Evolutionary conservation across 2,113 vertebrate genomes (phyloP).

Genomic region (Perognathus longimembris): DNA sequence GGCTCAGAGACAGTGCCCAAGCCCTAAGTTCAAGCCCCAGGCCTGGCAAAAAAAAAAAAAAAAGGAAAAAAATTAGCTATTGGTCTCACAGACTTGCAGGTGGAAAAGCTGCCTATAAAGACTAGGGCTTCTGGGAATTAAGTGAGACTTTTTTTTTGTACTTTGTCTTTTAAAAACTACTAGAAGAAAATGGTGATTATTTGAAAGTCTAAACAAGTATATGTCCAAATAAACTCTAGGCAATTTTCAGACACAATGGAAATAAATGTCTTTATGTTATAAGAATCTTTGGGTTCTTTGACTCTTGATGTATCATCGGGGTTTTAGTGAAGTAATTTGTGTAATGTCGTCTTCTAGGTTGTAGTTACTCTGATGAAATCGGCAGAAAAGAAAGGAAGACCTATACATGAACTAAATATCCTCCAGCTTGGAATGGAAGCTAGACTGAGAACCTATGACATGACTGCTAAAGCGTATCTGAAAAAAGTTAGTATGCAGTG

Average conservation of each 20-base stretch:
- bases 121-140: neutral
- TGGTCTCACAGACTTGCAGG: neutral
- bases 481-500: slow-evolving; percentile 91
- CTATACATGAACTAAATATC: slow-evolving; percentile 91
- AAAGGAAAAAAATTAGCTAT: neutral
- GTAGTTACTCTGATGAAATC: slow-evolving; percentile 91
- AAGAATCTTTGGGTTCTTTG: neutral
- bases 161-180: slow-evolving; percentile 13
- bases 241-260: neutral
- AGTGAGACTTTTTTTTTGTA: neutral
- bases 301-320: neutral
- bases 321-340: neutral
- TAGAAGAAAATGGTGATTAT: neutral
- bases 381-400: slow-evolving; percentile 82
- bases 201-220: neutral
- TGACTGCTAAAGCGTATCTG: slow-evolving; percentile 91
- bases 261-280: neutral
- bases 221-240: neutral
- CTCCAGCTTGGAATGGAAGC: slow-evolving; percentile 92
- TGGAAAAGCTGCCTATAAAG: neutral
- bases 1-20: too few species aligned
- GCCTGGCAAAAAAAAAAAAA: too few species aligned
- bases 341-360: slow-evolving; percentile 85
- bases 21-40: too few species aligned
- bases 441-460: slow-evolving; percentile 89